Evolutionary conservation across 2,797 vertebrate genomes (phyloP).

Genomic region (Sylvilagus floridanus): DNA sequence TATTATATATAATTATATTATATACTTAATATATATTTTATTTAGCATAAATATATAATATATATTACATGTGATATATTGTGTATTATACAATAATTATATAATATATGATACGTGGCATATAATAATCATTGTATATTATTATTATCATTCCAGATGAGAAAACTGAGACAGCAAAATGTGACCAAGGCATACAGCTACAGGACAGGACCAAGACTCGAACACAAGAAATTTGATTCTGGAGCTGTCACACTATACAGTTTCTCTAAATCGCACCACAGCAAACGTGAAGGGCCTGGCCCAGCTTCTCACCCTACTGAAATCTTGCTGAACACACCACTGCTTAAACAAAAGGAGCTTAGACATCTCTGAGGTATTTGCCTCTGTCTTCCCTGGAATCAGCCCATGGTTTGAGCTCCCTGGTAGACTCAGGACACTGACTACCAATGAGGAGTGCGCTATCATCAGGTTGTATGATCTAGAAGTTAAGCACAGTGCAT

Average conservation of each 20-base stretch:
- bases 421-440: background rate
- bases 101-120: no score
- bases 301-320: background rate
- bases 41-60: no score
- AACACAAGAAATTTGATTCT: background rate
- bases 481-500: background rate
- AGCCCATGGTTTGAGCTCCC: background rate
- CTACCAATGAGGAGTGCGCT: constrained; percentile 2
- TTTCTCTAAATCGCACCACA: background rate
- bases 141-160: background rate
- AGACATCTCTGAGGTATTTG: background rate
- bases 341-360: constrained; percentile 11
- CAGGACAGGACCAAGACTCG: background rate
- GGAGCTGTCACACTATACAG: no score
- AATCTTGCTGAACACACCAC: constrained; percentile 17
- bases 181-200: background rate
- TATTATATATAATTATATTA: background rate
- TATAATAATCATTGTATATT: no score
- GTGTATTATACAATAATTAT: no score
- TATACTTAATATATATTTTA: no score
- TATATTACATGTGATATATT: no score
- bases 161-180: background rate
- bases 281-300: background rate
- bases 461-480: background rate
- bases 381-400: background rate